phyloP scores from a whole-genome alignment of 2,888 invertebrate species.

The Pammene fasciana region DNA sequence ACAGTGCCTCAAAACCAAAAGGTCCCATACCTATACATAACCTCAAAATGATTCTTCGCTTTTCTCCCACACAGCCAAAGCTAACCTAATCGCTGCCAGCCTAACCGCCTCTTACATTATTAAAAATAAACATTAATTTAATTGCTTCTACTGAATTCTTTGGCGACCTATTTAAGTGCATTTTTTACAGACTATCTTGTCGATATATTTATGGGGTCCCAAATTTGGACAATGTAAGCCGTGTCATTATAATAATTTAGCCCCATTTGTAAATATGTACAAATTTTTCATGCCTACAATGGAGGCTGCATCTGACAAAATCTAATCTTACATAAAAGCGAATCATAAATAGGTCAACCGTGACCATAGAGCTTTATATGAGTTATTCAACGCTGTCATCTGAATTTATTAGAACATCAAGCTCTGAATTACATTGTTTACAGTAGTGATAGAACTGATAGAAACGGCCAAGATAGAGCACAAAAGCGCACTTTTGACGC shows the following conservation, averaged over 20 bases:
- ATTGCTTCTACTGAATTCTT: slow-evolving; percentile 74
- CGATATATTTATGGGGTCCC: slow-evolving; percentile 4
- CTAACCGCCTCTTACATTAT: slow-evolving; percentile 29
- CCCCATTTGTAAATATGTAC: background rate
- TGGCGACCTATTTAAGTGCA: slow-evolving; percentile 57
- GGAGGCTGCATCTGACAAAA: no score
- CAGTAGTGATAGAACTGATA: no score
- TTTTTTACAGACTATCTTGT: slow-evolving; percentile 46
- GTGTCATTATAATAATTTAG: background rate
- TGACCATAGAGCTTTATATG: no score
- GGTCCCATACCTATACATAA: background rate
- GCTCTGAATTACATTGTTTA: no score
- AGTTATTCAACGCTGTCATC: no score
- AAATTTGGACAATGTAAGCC: background rate
- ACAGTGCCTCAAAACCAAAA: background rate
- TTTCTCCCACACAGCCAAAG: background rate
- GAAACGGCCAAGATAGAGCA: no score
- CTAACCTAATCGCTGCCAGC: slow-evolving; percentile 20
- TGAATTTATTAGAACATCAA: no score
- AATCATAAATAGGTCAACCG: no score
- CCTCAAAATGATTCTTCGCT: background rate
- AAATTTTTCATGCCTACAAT: no score
- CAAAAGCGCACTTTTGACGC: no score
- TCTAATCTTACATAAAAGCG: no score
- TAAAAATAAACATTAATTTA: slow-evolving; percentile 48